A percentile compares a stretch with the other conserved stretches of the same genome.
phyloP scores from a whole-genome alignment of 2,113 vertebrate species.

The Macrotis lagotis region DNA sequence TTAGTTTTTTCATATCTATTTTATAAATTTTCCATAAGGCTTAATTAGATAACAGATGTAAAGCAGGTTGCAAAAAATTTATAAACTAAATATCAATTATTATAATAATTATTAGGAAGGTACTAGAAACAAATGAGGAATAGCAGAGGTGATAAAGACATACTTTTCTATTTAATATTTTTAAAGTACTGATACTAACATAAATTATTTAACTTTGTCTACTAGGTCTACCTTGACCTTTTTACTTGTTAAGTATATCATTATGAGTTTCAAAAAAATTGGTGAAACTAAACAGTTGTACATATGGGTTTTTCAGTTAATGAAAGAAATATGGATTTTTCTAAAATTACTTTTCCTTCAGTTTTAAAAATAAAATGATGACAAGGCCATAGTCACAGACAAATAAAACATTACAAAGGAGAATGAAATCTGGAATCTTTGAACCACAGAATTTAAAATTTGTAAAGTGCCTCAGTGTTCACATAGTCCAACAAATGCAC shows the following conservation, averaged over 20 bases:
- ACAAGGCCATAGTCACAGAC: not conserved
- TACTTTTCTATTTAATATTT: not conserved
- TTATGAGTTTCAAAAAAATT: not conserved
- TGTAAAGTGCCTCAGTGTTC: not conserved
- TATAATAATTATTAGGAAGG: not conserved
- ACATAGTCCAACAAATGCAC: not conserved
- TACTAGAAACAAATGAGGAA: not conserved
- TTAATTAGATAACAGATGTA: not conserved
- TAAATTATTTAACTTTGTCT: not conserved
- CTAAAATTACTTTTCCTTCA: constrained; percentile 7
- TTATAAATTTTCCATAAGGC: not conserved
- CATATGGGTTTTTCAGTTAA: not conserved
- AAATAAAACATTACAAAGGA: constrained; percentile 12
- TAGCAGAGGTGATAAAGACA: not conserved
- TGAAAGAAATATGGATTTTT: constrained; percentile 17
- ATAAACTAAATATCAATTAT: not conserved
- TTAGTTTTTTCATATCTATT: not conserved
- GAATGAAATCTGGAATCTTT: not conserved
- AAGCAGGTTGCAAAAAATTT: not conserved
- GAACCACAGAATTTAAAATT: not conserved
- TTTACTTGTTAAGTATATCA: not conserved
- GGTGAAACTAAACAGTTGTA: not conserved
- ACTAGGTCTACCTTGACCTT: not conserved
- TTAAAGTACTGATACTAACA: not conserved
- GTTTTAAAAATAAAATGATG: constrained; percentile 11